Evolutionary conservation across 1,140 invertebrate genomes (phyloP), one percentile per base, ranked within the genome.

Genomic region (Trachymyrmex cornetzi): DNA sequence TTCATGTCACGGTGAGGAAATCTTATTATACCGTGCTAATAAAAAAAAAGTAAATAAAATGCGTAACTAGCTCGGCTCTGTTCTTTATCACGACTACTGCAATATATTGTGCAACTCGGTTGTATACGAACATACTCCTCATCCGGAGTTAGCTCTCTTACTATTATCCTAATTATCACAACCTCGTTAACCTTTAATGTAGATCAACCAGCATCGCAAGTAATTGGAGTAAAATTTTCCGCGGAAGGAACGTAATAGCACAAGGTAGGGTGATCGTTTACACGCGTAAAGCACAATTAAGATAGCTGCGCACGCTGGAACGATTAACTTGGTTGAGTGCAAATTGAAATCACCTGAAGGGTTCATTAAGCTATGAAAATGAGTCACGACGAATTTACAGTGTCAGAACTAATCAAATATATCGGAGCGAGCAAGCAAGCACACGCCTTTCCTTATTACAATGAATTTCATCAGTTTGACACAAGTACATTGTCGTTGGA

Each of bases 101-200:
- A n/a, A 71, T n/a, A 53, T 53, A 71, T 11, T 27, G 14, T 38
- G 55, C 74, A 75, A 48, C 19, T 48, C 19, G 19, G 3, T 48
- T 50, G 24, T 77, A 50, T 48, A 11, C 14, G 2, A 34, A 19
- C 19, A 22, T 55, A 24, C 57, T 77, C 6, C 34, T 19, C 34
- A n/a, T 81, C 24, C 34, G 48, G 7, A 59, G 11, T 34, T 53
- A 16, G 44, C 57, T 69, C 53, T 86, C 69, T 77, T 44, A 59
- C 27, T 30, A 82, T 88, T 89, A 87, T 86, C 82, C 87, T 86
- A 86, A 89, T 89, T 81, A 89, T 89, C 27, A 75, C 53, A 86
- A 69, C 75, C 82, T 88, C 67, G 87, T 59, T 89, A 88, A 80
- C 85, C 75, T 82, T 81, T 89, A 85, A 63, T 64, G 57, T 38